Percentiles rank a stretch among this genome's conserved stretches.
Conservation (phyloP, 1,140 invertebrate species). For the Cepaea nemoralis region DNA sequence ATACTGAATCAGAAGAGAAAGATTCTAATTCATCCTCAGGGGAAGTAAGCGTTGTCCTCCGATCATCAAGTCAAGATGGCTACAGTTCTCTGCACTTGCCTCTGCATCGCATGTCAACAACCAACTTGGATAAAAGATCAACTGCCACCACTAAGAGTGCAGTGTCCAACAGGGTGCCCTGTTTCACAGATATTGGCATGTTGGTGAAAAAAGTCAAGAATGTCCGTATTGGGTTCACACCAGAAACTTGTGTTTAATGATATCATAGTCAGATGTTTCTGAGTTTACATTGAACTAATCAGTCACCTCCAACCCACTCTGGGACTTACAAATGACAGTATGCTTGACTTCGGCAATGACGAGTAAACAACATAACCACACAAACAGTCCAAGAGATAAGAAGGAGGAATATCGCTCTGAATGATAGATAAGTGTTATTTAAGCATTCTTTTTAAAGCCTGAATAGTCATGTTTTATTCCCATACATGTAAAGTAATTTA, state of each 20-base stretch:
- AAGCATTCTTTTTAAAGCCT: too few relatives aligned
- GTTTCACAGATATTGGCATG: slow-evolving; percentile 54
- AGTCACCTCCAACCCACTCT: too few relatives aligned
- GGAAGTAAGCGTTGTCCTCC: slow-evolving; percentile 29
- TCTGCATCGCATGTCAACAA: slow-evolving; percentile 27
- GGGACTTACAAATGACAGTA: too few relatives aligned
- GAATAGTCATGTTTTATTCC: too few relatives aligned
- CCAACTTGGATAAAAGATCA: slow-evolving; percentile 13
- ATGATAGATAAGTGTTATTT: too few relatives aligned
- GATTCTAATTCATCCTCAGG: slow-evolving; percentile 22
- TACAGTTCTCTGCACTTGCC: slow-evolving; percentile 25
- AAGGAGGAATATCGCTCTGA: too few relatives aligned
- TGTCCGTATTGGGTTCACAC: slow-evolving; percentile 55
- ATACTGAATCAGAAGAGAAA: slow-evolving; percentile 44
- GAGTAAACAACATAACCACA: too few relatives aligned
- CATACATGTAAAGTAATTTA: too few relatives aligned
- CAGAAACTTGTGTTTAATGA: slow-evolving; percentile 57
- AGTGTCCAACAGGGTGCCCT: slow-evolving; percentile 45
- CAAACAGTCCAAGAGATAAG: too few relatives aligned
- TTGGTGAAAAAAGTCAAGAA: slow-evolving; percentile 57
- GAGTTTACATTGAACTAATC: too few relatives aligned
- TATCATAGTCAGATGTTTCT: too few relatives aligned
- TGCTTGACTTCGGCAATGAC: too few relatives aligned
- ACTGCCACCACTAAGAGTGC: not conserved
- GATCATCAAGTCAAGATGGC: slow-evolving; percentile 21